phyloP scores from a whole-genome alignment of 2,113 vertebrate species.

The Sakesphorus luctuosus region DNA sequence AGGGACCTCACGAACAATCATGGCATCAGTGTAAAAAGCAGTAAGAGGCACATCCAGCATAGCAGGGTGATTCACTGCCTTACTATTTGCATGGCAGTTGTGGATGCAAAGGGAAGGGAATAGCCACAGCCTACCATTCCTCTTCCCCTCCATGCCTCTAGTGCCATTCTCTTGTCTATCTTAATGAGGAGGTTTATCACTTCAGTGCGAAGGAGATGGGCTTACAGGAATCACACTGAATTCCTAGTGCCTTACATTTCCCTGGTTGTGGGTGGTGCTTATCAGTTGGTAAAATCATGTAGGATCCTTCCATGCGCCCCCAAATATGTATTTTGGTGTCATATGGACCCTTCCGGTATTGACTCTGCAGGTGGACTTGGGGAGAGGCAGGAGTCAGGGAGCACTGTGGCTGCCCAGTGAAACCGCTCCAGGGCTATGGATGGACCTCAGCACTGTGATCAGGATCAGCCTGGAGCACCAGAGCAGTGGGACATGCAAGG shows the following conservation, averaged over 20 bases:
- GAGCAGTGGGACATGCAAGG: fast-evolving
- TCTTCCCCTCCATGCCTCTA: not conserved
- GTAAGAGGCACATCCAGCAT: not conserved
- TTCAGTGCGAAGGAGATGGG: not conserved
- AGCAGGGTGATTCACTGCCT: not conserved
- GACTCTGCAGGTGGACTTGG: not conserved
- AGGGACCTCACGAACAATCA: not conserved
- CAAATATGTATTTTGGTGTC: not conserved
- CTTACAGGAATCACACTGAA: not conserved
- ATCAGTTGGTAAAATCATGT: not conserved
- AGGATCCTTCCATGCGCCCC: not conserved
- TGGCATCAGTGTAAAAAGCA: not conserved
- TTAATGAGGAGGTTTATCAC: not conserved
- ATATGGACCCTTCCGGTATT: not conserved
- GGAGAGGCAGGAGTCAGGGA: not conserved
- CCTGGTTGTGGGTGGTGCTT: not conserved
- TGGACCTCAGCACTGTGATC: fast-evolving
- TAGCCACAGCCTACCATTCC: not conserved
- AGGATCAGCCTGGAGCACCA: fast-evolving
- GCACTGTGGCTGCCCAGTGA: fast-evolving
- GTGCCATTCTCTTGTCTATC: not conserved
- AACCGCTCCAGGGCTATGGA: fast-evolving
- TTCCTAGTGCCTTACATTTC: not conserved
- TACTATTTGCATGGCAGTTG: not conserved
- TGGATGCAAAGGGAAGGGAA: not conserved